Evolutionary conservation across 2,113 vertebrate genomes (phyloP), one percentile per base, ranked within the genome.

Genomic region (Scartelaos histophorus): DNA sequence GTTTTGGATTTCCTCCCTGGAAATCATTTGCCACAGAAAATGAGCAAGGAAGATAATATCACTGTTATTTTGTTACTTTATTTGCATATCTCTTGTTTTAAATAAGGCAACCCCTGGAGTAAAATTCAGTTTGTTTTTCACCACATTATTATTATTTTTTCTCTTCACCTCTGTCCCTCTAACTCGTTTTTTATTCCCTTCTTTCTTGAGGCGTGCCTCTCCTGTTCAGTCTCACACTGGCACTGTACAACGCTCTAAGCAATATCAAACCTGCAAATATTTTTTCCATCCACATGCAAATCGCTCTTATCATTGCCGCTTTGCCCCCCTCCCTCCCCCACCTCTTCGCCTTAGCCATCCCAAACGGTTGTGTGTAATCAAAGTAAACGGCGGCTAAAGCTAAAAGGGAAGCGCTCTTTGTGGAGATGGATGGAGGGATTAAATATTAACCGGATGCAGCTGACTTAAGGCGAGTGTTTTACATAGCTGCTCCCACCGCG

Each of bases 391-490:
- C 84, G 81, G 87, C 86, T 88, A 78, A 83, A 89, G 83, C 87
- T 88, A 83, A 88, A 88, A 85, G 89, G 89, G 86, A 88, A 89
- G 84, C 67, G 80, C 84, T 88, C 81, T 90, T 90, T 87, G 88
- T 89, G 83, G 88, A 90, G 87, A 92, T 91, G 86, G 89, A 91
- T 91, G 89, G 87, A 85, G 89, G 90, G 90, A 91, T 92, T 93
- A 91, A 91, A 93, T 91, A 91, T 93, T 92, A 91, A 92, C 89
- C 82, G 87, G 87, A 88, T 88, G 87, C 88, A 80, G 87, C 90
- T 90, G 90, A 91, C 90, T 92, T 92, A 89, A 91, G 87, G 89
- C 92, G 70, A 91, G 86, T 90, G 89, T 91, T 91, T 93, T 91
- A 92, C 92, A 93, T 90, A 87, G 87, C 86, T 70, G 84, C 84